These are phyloP conservation scores for Tetropium fuscum DNA, from an alignment of 2,888 invertebrate genomes.

Conservation along the genomic window DNA sequence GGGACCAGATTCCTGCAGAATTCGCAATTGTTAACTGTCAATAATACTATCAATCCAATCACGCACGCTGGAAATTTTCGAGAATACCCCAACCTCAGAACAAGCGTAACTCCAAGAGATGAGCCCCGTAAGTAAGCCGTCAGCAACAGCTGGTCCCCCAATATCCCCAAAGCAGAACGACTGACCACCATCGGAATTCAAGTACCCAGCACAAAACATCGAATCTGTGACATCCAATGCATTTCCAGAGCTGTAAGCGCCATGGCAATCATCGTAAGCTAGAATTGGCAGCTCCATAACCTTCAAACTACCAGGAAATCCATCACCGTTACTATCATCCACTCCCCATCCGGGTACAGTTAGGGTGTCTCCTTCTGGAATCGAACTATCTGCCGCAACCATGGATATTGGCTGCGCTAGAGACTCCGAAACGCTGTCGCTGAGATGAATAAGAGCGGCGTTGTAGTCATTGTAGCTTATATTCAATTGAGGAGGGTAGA, in stretches of 20 bases:
- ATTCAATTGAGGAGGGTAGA: neutral
- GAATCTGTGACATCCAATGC: neutral
- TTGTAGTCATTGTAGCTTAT: neutral
- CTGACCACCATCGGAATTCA: neutral
- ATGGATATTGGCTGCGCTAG: neutral
- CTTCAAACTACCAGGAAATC: neutral
- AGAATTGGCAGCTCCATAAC: neutral
- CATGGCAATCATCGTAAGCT: neutral
- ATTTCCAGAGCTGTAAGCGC: neutral
- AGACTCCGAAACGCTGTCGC: neutral
- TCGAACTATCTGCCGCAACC: neutral
- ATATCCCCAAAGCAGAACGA: slow-evolving; percentile 1
- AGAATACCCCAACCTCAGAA: neutral
- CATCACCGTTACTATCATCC: neutral
- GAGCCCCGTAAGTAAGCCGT: neutral
- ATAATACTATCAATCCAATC: slow-evolving; percentile 10
- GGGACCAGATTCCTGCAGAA: no score
- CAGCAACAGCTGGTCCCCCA: slow-evolving; percentile 3
- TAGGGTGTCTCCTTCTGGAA: neutral
- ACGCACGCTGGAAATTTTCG: neutral
- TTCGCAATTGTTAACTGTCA: no score
- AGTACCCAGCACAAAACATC: slow-evolving; percentile 14
- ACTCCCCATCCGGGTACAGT: slow-evolving; percentile 1
- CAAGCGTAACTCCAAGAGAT: slow-evolving; percentile 1
- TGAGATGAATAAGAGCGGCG: neutral